Percentiles rank a stretch among this genome's conserved stretches.
phyloP scores from a whole-genome alignment of 2,797 vertebrate species.

The Microctenopoma steveboyesi region DNA sequence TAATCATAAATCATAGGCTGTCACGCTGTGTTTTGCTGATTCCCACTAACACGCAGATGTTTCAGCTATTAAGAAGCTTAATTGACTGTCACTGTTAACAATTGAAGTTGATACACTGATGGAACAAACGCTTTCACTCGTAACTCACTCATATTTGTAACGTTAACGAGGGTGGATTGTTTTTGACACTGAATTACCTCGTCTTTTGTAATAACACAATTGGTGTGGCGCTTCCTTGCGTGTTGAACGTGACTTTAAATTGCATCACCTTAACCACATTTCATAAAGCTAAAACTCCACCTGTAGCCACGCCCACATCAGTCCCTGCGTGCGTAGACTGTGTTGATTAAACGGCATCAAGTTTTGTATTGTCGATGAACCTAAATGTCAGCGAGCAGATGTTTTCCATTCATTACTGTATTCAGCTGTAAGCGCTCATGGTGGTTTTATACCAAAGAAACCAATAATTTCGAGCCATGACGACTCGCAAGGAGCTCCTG shows the following conservation, averaged over 20 bases:
- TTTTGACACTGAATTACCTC: conserved; percentile 40
- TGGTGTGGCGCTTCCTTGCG: conserved; percentile 23
- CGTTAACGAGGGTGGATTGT: conserved; percentile 9
- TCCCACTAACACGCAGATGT: conserved; percentile 9
- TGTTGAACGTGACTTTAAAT: conserved; percentile 3
- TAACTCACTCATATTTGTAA: conserved; percentile 10
- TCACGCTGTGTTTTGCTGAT: neutral
- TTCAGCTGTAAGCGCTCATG: conserved; percentile 43
- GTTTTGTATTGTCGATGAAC: conserved; percentile 15
- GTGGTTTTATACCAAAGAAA: conserved; percentile 85
- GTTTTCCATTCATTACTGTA: conserved; percentile 32
- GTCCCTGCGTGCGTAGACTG: neutral
- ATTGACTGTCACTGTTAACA: neutral
- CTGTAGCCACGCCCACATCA: conserved; percentile 18
- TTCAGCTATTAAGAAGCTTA: neutral
- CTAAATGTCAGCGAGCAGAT: neutral
- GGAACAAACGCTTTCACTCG: conserved; percentile 26
- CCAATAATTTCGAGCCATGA: conserved; percentile 69
- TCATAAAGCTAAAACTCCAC: conserved; percentile 9
- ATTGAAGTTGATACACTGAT: neutral
- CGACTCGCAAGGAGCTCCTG: conserved; percentile 45
- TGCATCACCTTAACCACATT: conserved; percentile 5
- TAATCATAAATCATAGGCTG: neutral
- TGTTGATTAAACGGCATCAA: neutral
- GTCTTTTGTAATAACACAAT: conserved; percentile 37